Evolutionary conservation across 2,113 vertebrate genomes (phyloP), one percentile per base, ranked within the genome.

Genomic region (Chauna torquata): DNA sequence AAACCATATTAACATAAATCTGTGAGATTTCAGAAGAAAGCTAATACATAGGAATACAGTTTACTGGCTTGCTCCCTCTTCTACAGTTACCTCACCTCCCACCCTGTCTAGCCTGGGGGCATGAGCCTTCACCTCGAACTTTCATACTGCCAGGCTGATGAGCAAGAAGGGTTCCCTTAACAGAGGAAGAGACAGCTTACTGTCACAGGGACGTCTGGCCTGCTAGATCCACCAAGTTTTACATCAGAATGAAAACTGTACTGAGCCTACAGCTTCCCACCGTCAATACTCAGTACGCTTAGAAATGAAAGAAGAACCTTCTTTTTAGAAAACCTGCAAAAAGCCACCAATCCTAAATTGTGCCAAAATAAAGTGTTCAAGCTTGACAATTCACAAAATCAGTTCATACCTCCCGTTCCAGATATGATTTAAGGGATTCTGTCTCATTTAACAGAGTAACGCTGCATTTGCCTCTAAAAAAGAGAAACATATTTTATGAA

Each of bases 371-470:
- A 90, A 84, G 27, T 12, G 34, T 32, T 89, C 50, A 89, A 93
- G 27, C 36, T 91, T 79, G 49, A 71, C 52, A 95, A 89, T 65
- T 92, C 32, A 79, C 38, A 93, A 96, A 95, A 95, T 62, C 36
- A 36, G 38, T 92, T 92, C 98, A 86, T 98, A 99, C 99, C 99
- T 99, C 99, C 92, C 99, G 98, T 89, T 99, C 99, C 97, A 99
- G 97, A 97, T 99, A 99, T 4, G 99, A 99, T 97, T 98, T 99
- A 87, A 99, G 98, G 4, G 99, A 99, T 98, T 99, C 99, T 0
- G 99, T 99, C 97, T 99, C 99, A 44, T 99, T 99, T 96, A 99
- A 98, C 97, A 99, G 97, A 8, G 99, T 99, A 96, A 99, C 99
- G 4, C 99, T 99, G 98, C 99, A 99, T 97, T 99, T 99, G 83